Evolutionary conservation across 2,113 vertebrate genomes (phyloP).

Genomic region (Hiodon tergisus): DNA sequence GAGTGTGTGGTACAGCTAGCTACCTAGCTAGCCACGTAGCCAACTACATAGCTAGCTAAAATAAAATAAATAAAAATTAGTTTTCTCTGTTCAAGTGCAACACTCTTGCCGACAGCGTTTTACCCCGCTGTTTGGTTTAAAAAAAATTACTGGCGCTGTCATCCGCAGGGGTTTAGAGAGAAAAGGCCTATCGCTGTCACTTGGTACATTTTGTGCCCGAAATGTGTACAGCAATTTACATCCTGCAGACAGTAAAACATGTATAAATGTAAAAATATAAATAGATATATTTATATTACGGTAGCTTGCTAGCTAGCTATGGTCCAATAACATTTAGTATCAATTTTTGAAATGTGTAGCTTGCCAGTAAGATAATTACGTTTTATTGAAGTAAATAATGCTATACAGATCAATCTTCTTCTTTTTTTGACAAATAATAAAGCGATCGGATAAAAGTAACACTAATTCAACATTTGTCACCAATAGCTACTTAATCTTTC

Average conservation of each 20-base stretch:
- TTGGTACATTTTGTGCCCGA: slow-evolving; percentile 44
- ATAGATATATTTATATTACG: background rate
- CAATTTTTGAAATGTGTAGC: no score
- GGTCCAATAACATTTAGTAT: background rate
- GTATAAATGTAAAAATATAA: background rate
- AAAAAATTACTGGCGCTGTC: slow-evolving; percentile 46
- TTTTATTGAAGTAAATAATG: no score
- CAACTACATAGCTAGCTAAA: slow-evolving; percentile 25
- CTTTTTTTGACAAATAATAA: no score
- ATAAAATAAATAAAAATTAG: slow-evolving; percentile 20
- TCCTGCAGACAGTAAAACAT: slow-evolving; percentile 4
- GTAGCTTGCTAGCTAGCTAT: background rate
- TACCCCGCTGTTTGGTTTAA: slow-evolving; percentile 37
- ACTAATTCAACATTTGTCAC: no score
- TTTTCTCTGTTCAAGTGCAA: slow-evolving; percentile 14
- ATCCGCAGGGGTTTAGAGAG: slow-evolving; percentile 53
- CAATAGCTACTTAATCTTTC: no score
- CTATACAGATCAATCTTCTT: no score
- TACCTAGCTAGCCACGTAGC: slow-evolving; percentile 35
- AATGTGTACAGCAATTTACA: slow-evolving; percentile 30
- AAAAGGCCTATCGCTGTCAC: slow-evolving; percentile 39
- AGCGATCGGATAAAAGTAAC: no score
- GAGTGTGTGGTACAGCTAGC: slow-evolving; percentile 28
- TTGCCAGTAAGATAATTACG: no score
- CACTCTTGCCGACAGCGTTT: slow-evolving; percentile 32